Conservation (phyloP, 2,797 vertebrate genomes). For the Peromyscus melanophrys region DNA sequence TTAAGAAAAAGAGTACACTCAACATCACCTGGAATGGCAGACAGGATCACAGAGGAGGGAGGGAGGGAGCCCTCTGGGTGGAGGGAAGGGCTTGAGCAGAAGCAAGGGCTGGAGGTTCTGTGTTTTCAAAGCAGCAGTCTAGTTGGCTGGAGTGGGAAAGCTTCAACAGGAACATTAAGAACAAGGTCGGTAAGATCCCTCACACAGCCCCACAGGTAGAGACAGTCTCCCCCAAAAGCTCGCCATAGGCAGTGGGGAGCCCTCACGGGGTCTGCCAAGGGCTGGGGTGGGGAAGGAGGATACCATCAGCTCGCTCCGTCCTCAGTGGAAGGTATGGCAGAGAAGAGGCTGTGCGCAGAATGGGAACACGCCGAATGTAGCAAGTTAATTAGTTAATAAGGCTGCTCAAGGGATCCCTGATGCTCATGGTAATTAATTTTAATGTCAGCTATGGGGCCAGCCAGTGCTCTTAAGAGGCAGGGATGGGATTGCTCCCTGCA, state of each 20-base stretch:
- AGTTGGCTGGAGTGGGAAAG: neutral
- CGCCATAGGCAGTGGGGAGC: neutral
- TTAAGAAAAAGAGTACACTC: neutral
- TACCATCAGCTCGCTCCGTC: neutral
- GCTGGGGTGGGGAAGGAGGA: neutral
- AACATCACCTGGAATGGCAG: neutral
- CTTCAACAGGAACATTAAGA: rapidly evolving
- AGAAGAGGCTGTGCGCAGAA: neutral
- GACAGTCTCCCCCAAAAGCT: neutral
- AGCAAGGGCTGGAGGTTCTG: neutral
- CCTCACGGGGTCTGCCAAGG: neutral
- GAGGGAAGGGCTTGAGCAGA: neutral
- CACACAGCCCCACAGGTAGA: rapidly evolving
- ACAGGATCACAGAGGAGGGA: rapidly evolving
- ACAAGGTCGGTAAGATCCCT: neutral
- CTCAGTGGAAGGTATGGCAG: neutral
- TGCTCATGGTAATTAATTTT: constrained; percentile 76
- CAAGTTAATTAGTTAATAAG: constrained; percentile 79
- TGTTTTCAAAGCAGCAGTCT: neutral
- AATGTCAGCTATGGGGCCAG: constrained; percentile 47
- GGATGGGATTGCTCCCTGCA: neutral
- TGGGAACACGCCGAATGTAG: neutral
- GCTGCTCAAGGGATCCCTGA: constrained; percentile 50
- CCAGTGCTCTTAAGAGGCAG: neutral
- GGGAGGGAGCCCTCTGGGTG: neutral